A percentile compares a stretch with the other conserved stretches of the same genome.
Conservation (phyloP, 2,113 vertebrate species). For the Epinephelus lanceolatus region DNA sequence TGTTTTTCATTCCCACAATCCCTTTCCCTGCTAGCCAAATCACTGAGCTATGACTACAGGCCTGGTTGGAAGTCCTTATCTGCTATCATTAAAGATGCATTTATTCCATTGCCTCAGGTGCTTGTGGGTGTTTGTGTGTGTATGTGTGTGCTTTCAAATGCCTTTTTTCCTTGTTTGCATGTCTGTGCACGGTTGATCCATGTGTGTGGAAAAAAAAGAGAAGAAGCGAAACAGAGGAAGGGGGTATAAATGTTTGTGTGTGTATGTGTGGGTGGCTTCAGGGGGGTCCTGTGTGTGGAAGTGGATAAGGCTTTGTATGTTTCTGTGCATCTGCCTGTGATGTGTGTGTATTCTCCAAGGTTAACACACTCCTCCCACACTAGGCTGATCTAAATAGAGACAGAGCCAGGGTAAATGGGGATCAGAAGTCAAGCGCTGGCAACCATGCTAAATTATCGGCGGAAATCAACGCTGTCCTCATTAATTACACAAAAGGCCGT, state of each 20-base stretch:
- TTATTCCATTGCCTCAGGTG: constrained; percentile 84
- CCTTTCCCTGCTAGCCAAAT: constrained; percentile 80
- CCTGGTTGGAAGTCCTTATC: constrained; percentile 85
- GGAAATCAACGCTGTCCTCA: constrained; percentile 86
- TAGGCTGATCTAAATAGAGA: constrained; percentile 83
- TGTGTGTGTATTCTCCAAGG: constrained; percentile 81
- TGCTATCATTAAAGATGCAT: constrained; percentile 86
- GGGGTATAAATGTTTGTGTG: constrained; percentile 77
- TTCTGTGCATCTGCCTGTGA: constrained; percentile 71
- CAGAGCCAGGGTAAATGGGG: constrained; percentile 84
- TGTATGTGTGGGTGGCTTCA: constrained; percentile 71
- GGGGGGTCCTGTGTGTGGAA: constrained; percentile 71
- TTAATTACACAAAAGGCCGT: constrained; percentile 87
- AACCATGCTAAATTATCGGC: constrained; percentile 86
- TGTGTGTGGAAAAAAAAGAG: constrained; percentile 56
- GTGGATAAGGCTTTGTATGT: constrained; percentile 76
- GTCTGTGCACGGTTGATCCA: constrained; percentile 72
- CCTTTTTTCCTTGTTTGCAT: constrained; percentile 73
- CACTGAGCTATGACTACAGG: constrained; percentile 85
- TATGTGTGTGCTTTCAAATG: constrained; percentile 65
- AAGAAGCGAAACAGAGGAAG: constrained; percentile 70
- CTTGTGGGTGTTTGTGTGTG: constrained; percentile 71
- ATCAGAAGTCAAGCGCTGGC: constrained; percentile 85
- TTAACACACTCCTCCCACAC: constrained; percentile 83
- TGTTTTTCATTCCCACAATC: constrained; percentile 83